Evolutionary conservation across 2,888 invertebrate genomes (phyloP).

Genomic region (Drosophila nr. perissopoda): DNA sequence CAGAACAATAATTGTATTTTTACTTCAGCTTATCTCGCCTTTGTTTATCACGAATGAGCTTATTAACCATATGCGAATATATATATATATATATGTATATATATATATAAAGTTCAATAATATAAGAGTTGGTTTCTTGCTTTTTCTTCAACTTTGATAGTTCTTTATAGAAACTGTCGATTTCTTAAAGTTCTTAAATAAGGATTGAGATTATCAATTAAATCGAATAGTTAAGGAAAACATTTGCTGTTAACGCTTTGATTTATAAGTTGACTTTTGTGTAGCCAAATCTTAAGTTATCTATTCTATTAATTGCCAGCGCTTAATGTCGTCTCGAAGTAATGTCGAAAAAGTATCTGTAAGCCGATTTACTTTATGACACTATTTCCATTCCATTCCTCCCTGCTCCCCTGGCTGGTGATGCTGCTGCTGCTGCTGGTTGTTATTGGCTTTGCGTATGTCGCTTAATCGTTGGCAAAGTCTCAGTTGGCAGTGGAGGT

Average conservation of each 20-base stretch:
- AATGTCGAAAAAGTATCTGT: constrained; percentile 32
- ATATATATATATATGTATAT: background rate
- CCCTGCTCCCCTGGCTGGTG: background rate
- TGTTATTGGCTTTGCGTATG: constrained; percentile 7
- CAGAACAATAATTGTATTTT: background rate
- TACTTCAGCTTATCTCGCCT: background rate
- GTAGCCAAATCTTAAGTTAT: background rate
- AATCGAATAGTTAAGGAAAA: background rate
- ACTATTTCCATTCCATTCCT: constrained; percentile 2
- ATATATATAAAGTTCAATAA: background rate
- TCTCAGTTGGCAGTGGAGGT: constrained; percentile 41
- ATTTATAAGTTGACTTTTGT: background rate
- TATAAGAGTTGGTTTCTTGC: background rate
- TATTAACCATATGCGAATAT: background rate
- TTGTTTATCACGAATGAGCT: background rate
- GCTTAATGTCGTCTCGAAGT: constrained; percentile 11
- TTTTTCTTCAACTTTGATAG: background rate
- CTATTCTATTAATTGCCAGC: constrained; percentile 13
- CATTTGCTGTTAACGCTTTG: background rate
- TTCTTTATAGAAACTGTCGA: background rate
- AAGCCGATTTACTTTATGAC: constrained; percentile 40
- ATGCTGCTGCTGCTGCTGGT: background rate
- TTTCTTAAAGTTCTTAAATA: background rate
- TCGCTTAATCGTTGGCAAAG: constrained; percentile 40
- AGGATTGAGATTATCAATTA: background rate